These are phyloP conservation scores for Mactromeris polynyma DNA, from an alignment of 2,888 invertebrate genomes.

Conservation along the genomic window DNA sequence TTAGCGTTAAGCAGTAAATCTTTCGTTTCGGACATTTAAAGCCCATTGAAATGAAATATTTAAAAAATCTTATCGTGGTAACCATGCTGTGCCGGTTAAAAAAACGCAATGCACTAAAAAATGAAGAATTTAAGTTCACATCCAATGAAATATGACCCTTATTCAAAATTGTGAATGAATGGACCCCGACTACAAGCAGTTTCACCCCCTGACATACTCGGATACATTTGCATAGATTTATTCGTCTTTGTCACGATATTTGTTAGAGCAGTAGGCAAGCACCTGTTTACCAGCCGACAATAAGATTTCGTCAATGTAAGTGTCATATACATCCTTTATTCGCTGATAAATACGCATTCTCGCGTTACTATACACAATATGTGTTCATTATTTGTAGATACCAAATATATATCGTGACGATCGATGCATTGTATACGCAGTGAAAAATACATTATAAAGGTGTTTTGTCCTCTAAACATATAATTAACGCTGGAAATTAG, in stretches of 20 bases:
- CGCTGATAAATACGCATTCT: neutral
- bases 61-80: neutral
- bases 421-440: neutral
- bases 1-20: neutral
- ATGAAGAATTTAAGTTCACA: neutral
- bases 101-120: neutral
- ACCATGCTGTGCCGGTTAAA: neutral
- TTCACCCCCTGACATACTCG: neutral
- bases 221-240: neutral
- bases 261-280: neutral
- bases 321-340: neutral
- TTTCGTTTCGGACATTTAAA: neutral
- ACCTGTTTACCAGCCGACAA: neutral
- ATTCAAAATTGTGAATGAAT: neutral
- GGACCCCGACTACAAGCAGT: neutral
- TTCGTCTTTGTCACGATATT: neutral
- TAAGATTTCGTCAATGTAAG: neutral
- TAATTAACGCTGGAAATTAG: neutral
- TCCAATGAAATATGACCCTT: neutral
- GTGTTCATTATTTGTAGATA: neutral
- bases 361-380: neutral
- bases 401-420: neutral
- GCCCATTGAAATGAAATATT: neutral
- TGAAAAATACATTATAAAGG: neutral
- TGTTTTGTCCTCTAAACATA: neutral